phyloP scores from a whole-genome alignment of 2,888 invertebrate species.

The Apamea sordens region DNA sequence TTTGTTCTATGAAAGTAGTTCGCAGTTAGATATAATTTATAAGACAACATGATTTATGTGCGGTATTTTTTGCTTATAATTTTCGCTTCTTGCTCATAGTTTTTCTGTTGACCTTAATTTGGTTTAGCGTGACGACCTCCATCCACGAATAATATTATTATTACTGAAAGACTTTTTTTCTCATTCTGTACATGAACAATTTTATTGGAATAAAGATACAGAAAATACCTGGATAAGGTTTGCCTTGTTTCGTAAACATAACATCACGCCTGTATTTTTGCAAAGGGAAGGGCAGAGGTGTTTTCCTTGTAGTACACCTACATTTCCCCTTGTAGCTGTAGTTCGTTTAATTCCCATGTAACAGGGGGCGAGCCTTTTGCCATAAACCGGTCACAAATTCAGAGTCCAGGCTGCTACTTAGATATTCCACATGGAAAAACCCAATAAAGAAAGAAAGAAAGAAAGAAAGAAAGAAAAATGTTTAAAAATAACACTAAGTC shows the following conservation, averaged over 20 bases:
- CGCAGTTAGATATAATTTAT: slow-evolving; percentile 43
- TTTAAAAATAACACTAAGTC: background rate
- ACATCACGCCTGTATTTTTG: background rate
- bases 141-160: slow-evolving; percentile 10
- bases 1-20: slow-evolving; percentile 36
- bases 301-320: background rate
- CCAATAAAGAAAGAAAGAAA: too few relatives aligned
- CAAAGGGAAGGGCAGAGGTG: background rate
- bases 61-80: slow-evolving; percentile 48
- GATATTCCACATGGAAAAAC: background rate
- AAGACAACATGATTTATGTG: slow-evolving; percentile 42
- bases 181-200: background rate
- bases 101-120: slow-evolving; percentile 53
- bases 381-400: background rate
- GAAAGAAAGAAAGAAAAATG: too few relatives aligned
- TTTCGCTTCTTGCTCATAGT: slow-evolving; percentile 41
- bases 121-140: slow-evolving; percentile 48
- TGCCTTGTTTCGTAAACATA: background rate
- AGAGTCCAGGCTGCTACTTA: background rate
- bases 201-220: background rate
- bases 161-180: background rate
- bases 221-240: slow-evolving; percentile 8
- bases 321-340: too few relatives aligned
- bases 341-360: background rate
- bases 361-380: too few relatives aligned